These are phyloP conservation scores for Epinephelus coioides DNA, from an alignment of 2,797 vertebrate species.

Conservation along the genomic window DNA sequence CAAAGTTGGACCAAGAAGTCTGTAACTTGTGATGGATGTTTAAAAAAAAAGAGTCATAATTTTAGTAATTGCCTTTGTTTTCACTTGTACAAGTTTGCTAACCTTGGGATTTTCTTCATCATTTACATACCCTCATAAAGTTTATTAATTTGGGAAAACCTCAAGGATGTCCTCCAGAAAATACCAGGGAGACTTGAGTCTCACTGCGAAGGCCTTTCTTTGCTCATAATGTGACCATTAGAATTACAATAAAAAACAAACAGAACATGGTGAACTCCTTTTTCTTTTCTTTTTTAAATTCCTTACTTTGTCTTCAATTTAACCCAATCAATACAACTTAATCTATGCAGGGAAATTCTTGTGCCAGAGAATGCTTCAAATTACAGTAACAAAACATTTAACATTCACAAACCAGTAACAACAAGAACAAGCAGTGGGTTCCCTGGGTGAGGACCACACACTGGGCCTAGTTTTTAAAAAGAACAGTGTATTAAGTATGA, in stretches of 20 bases:
- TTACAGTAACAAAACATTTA: too few species aligned
- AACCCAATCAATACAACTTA: too few species aligned
- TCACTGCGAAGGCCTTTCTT: neutral
- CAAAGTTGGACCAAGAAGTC: neutral
- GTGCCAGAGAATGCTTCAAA: too few species aligned
- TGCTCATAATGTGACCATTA: neutral
- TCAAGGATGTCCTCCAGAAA: neutral
- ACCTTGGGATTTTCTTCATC: neutral
- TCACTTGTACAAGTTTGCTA: neutral
- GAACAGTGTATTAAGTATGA: too few species aligned
- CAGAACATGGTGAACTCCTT: too few species aligned
- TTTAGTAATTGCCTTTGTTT: neutral
- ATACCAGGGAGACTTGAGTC: neutral
- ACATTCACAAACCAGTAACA: too few species aligned
- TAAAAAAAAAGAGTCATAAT: neutral
- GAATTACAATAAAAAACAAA: neutral
- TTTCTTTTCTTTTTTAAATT: too few species aligned
- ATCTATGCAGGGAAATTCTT: too few species aligned
- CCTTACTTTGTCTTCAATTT: too few species aligned
- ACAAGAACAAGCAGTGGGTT: too few species aligned
- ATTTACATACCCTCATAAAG: neutral
- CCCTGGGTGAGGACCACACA: too few species aligned
- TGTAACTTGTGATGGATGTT: neutral
- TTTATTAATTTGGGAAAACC: neutral
- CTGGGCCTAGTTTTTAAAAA: too few species aligned